Evolutionary conservation across 2,797 vertebrate species (phyloP).

Genomic region (Orientallactaga sibirica): DNA sequence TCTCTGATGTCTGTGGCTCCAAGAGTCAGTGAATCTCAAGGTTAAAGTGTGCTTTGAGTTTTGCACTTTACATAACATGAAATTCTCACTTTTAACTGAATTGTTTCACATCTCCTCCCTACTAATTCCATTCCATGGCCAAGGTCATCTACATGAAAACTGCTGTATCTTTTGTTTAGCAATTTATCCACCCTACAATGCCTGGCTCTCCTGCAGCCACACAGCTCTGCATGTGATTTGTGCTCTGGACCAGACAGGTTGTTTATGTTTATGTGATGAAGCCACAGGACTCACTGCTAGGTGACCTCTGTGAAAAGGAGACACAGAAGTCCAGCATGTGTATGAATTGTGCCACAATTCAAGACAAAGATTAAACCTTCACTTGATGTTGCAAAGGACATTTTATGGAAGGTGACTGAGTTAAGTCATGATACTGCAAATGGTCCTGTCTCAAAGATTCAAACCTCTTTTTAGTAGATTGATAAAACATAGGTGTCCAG

Average conservation of each 20-base stretch:
- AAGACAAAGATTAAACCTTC: constrained; percentile 44
- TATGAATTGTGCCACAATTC: neutral
- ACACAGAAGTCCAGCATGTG: neutral
- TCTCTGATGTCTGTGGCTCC: neutral
- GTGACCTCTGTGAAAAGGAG: constrained; percentile 72
- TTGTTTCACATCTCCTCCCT: neutral
- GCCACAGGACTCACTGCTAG: constrained; percentile 70
- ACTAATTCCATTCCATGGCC: constrained; percentile 64
- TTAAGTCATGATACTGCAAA: constrained; percentile 23
- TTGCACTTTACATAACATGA: neutral
- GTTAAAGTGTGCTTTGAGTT: neutral
- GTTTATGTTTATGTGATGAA: constrained; percentile 67
- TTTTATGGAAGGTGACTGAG: constrained; percentile 60
- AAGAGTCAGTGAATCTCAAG: constrained; percentile 21
- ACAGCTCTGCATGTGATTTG: constrained; percentile 77
- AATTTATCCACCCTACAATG: constrained; percentile 82
- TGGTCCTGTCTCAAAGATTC: constrained; percentile 31
- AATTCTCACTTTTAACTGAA: constrained; percentile 40
- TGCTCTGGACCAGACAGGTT: constrained; percentile 73
- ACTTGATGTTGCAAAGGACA: constrained; percentile 48
- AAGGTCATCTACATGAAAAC: constrained; percentile 78
- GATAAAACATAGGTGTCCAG: constrained; percentile 26
- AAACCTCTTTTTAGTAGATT: constrained; percentile 43
- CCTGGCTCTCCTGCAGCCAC: constrained; percentile 80
- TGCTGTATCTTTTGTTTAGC: constrained; percentile 74